phyloP scores from a whole-genome alignment of 2,888 invertebrate species.

The Trilocha varians region DNA sequence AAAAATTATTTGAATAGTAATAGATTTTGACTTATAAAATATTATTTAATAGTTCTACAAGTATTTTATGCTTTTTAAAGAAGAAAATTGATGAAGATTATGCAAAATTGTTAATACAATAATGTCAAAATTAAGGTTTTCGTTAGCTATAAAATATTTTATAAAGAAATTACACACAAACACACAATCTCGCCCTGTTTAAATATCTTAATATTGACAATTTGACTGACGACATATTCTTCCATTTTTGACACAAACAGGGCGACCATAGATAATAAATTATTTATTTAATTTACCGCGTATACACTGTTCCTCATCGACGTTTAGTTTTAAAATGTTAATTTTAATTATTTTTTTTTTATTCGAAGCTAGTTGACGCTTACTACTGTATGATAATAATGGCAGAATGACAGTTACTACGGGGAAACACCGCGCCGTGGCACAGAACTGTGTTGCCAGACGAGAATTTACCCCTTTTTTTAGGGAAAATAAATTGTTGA shows the following conservation, averaged over 20 bases:
- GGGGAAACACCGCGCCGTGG: conserved; percentile 11
- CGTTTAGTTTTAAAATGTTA: conserved; percentile 23
- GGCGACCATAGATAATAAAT: conserved; percentile 31
- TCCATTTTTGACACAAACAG: conserved; percentile 4
- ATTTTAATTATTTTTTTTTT: conserved; percentile 47
- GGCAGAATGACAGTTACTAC: conserved; percentile 41
- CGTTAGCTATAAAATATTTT: conserved; percentile 5
- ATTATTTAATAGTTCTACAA: too few relatives aligned
- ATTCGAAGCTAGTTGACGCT: conserved; percentile 60
- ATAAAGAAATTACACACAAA: conserved; percentile 5
- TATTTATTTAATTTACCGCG: conserved; percentile 35
- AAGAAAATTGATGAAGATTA: too few relatives aligned
- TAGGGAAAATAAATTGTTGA: neutral
- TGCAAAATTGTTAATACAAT: too few relatives aligned
- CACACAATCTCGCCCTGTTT: conserved; percentile 1
- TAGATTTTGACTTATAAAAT: too few relatives aligned
- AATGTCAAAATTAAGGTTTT: too few relatives aligned
- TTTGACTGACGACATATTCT: neutral
- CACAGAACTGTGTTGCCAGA: neutral
- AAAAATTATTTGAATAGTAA: too few relatives aligned
- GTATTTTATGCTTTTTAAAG: too few relatives aligned
- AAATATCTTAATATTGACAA: neutral
- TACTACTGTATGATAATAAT: conserved; percentile 60
- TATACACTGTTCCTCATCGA: conserved; percentile 48
- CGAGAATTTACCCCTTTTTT: neutral